Base-by-base conservation (phyloP, 2,888 invertebrate species). In the Drosophila cognata region DNA sequence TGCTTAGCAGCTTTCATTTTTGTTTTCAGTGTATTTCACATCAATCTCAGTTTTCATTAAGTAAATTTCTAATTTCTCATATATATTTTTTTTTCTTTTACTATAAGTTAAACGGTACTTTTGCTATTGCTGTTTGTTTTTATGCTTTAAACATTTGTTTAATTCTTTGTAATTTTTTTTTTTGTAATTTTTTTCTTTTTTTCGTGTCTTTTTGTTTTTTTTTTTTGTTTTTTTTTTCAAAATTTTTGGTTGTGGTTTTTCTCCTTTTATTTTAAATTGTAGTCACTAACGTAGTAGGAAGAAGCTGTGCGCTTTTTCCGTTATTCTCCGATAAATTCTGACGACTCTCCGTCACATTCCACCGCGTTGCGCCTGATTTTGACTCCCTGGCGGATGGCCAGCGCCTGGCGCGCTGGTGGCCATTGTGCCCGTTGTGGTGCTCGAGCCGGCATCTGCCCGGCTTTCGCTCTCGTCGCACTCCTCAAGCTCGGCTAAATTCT, bases 301-400 rank as follows among this genome's bases (percentile, higher is more conserved):
- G 96, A 97, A 97, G 94, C 96, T 96, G 94, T 97, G 97, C 94
- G 96, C 96, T 94, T 96, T 97, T 94, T 97, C 97, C 94, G 96
- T 95, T 94, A 97, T 95, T 95, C 97, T 97, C 95, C 96, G 96
- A 94, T 96, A 97, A 94, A 97, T 96, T 95, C 97, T 96, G 94
- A 96, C 95, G 94, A 97, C 96, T 96, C 97, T 97, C 97, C 97
- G 97, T 97, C 97, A 97, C 96, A 97, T 97, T 94, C 97, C 97
- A 94, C 95, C 89, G 93, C 95, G 93, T 94, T 94, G 92, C 91
- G 94, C 89, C 94, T 94, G 91, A 94, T 94, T 90, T 94, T 94
- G 91, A 94, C 94, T 91, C 93, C 93, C 93, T 84, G 93, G 92
- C 92, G 93, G 92, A 81, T 92, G 93, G 71, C 73, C 76, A 62